Conservation (phyloP, 1,140 invertebrate genomes). For the Heliconius melpomene region DNA sequence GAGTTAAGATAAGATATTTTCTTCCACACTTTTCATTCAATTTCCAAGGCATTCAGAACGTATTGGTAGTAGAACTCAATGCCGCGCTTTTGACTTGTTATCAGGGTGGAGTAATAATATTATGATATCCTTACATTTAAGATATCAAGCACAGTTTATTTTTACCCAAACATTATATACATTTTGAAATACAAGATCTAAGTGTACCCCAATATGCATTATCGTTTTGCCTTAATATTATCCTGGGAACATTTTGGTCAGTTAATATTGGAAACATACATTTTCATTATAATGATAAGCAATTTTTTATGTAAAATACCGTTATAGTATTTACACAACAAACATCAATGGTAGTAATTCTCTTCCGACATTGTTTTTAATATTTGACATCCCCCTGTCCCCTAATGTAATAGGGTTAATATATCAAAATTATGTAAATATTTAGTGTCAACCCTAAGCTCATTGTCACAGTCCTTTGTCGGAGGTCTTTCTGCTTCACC, state of each 20-base stretch:
- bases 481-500: constrained; percentile 73
- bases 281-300: constrained; percentile 2
- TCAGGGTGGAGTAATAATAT: too few relatives aligned
- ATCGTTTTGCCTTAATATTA: neutral
- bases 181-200: too few relatives aligned
- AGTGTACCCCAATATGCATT: neutral
- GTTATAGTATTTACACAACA: constrained; percentile 3
- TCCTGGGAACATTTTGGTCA: neutral
- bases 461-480: constrained; percentile 76
- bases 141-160: too few relatives aligned
- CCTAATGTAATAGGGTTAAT: constrained; percentile 19
- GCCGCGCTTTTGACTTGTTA: too few relatives aligned
- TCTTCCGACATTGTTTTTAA: constrained; percentile 16
- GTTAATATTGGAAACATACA: neutral
- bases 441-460: constrained; percentile 57
- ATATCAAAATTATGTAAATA: constrained; percentile 43
- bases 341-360: neutral
- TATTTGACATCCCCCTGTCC: constrained; percentile 15
- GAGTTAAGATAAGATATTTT: too few relatives aligned
- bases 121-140: too few relatives aligned
- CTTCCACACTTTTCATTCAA: too few relatives aligned
- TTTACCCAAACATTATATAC: too few relatives aligned
- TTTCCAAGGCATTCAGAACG: too few relatives aligned
- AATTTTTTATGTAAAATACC: neutral
- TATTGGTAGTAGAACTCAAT: too few relatives aligned